A percentile compares a stretch with the other conserved stretches of the same genome.
Evolutionary conservation across 2,888 invertebrate genomes (phyloP).

Genomic region (Polyommatus icarus): DNA sequence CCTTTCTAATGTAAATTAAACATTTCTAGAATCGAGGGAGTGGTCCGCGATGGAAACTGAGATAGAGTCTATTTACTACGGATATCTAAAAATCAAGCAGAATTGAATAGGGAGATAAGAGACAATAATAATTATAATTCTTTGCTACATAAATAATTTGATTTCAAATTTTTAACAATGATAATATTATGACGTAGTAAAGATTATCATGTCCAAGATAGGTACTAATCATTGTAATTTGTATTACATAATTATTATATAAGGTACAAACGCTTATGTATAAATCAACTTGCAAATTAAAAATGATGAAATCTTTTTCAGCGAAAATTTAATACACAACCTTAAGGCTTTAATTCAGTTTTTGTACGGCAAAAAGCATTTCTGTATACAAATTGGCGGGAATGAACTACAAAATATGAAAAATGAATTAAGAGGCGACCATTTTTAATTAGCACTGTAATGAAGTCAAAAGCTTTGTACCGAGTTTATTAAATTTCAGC

Average conservation of each 20-base stretch:
- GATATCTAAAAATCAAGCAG: not conserved
- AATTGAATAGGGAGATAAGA: not conserved
- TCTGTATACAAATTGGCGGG: slow-evolving; percentile 12
- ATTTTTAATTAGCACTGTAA: slow-evolving; percentile 28
- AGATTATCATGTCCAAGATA: not conserved
- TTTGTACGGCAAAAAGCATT: slow-evolving; percentile 17
- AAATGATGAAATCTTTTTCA: not conserved
- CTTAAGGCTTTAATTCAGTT: slow-evolving; percentile 10
- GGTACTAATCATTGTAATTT: too few relatives aligned
- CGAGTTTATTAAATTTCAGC: slow-evolving; percentile 33
- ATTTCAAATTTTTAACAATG: not conserved
- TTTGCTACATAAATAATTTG: not conserved
- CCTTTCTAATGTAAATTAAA: slow-evolving; percentile 21
- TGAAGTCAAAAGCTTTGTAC: slow-evolving; percentile 23
- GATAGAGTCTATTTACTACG: slow-evolving; percentile 10
- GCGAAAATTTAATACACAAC: not conserved
- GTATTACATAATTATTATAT: not conserved
- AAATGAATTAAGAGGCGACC: slow-evolving; percentile 17
- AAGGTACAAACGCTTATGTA: not conserved
- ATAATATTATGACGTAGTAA: not conserved
- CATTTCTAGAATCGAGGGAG: slow-evolving; percentile 9
- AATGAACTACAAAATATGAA: slow-evolving; percentile 20
- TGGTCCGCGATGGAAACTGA: not conserved
- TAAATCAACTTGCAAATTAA: not conserved
- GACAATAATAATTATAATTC: not conserved